These are phyloP conservation scores for Phoeniculus purpureus DNA, from an alignment of 2,797 vertebrate species.

Conservation along the genomic window DNA sequence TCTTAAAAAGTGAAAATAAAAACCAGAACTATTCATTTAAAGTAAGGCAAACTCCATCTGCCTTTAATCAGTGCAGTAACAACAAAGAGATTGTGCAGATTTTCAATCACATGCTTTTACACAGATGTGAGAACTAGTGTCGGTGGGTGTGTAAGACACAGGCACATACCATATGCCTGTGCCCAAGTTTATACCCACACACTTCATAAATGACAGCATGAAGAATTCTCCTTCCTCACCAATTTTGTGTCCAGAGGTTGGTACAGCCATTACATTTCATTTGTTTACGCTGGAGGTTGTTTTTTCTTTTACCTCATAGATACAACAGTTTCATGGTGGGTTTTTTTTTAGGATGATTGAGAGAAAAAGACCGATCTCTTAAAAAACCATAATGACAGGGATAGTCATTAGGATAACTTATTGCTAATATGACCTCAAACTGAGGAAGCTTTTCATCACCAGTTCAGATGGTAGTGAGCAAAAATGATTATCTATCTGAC, in stretches of 20 bases:
- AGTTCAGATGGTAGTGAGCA: neutral
- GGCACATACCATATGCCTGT: accelerated
- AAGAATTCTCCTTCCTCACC: neutral
- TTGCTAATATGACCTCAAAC: neutral
- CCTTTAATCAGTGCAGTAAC: neutral
- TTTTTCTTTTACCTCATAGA: neutral
- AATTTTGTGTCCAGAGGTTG: neutral
- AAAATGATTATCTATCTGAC: neutral
- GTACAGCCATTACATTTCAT: neutral
- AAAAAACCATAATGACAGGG: neutral
- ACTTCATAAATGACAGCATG: neutral
- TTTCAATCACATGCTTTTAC: neutral
- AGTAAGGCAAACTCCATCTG: neutral
- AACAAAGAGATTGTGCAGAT: neutral
- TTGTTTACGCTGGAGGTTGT: neutral
- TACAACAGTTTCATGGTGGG: neutral
- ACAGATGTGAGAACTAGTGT: neutral
- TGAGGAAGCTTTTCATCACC: neutral
- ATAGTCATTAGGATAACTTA: neutral
- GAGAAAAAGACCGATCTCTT: neutral
- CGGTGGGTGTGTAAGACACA: neutral
- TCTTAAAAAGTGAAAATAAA: conserved; percentile 21
- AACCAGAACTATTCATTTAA: conserved; percentile 14
- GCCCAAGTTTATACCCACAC: neutral
- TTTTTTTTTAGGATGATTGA: neutral